Conservation (phyloP, 2,113 vertebrate species). For the Chaetodon auriga region DNA sequence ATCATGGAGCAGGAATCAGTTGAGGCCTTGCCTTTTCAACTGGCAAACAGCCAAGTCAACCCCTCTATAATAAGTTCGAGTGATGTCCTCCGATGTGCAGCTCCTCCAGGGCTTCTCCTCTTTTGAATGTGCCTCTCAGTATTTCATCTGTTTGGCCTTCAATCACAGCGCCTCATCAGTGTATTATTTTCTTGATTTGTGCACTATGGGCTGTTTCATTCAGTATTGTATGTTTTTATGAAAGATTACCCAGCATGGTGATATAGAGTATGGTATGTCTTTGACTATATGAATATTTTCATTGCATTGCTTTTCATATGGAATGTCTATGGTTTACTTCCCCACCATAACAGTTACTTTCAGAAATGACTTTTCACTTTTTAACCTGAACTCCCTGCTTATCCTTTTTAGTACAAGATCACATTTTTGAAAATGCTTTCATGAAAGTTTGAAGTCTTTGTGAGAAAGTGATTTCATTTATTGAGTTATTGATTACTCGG, state of each 20-base stretch:
- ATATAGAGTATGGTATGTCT: neutral
- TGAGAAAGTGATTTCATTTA: conserved; percentile 14
- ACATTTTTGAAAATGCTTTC: conserved; percentile 6
- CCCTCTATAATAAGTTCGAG: conserved; percentile 25
- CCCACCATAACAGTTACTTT: neutral
- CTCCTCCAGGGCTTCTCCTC: conserved; percentile 17
- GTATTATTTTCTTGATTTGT: neutral
- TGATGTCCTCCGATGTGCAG: conserved; percentile 33
- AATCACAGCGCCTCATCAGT: neutral
- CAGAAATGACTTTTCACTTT: neutral
- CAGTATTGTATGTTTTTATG: conserved; percentile 12
- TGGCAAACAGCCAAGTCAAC: conserved; percentile 27
- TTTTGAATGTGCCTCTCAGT: conserved; percentile 6
- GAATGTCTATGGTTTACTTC: neutral
- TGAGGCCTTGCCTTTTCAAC: conserved; percentile 44
- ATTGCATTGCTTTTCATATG: neutral
- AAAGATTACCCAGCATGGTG: neutral
- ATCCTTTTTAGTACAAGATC: neutral
- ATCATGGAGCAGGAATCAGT: conserved; percentile 5
- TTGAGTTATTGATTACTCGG: conserved; percentile 23
- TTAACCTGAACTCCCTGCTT: neutral
- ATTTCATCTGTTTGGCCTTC: conserved; percentile 18
- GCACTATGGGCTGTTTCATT: neutral
- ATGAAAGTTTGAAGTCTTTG: neutral
- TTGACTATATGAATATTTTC: too few species aligned